A percentile compares a stretch with the other conserved stretches of the same genome.
Evolutionary conservation across 2,888 invertebrate species (phyloP).

Genomic region (Meandrusa payeni): DNA sequence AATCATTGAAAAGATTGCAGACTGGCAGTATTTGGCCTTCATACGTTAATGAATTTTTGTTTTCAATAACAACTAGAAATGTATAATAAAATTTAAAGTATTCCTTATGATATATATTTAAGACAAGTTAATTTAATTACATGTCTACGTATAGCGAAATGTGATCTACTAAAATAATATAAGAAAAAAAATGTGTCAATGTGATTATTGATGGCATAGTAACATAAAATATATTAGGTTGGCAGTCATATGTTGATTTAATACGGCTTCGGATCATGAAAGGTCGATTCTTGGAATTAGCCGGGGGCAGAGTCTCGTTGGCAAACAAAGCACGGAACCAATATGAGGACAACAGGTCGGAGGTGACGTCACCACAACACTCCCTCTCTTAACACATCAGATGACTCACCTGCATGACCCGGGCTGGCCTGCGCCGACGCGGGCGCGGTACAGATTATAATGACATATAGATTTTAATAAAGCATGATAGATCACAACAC

Average conservation of each 20-base stretch:
- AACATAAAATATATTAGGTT: conserved; percentile 16
- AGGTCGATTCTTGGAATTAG: conserved; percentile 42
- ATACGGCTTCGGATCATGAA: conserved; percentile 34
- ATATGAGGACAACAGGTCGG: conserved; percentile 34
- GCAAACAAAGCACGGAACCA: conserved; percentile 36
- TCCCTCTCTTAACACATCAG: conserved; percentile 14
- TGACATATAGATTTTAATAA: conserved; percentile 8
- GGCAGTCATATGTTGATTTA: conserved; percentile 23
- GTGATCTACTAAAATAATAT: too few relatives aligned
- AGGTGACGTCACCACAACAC: conserved; percentile 41
- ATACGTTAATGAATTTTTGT: too few relatives aligned
- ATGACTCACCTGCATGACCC: conserved; percentile 31
- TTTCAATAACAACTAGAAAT: too few relatives aligned
- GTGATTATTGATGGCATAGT: conserved; percentile 6
- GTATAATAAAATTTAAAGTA: too few relatives aligned
- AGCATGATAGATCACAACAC: background rate
- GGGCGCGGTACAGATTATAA: conserved; percentile 17
- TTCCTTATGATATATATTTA: too few relatives aligned
- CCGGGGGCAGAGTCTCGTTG: conserved; percentile 34
- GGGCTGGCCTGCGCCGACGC: conserved; percentile 11
- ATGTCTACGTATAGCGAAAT: too few relatives aligned
- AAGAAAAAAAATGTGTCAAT: too few relatives aligned
- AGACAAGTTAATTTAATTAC: too few relatives aligned
- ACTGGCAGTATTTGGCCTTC: too few relatives aligned
- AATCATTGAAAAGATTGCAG: conserved; percentile 17